Evolutionary conservation across 30 jellyfish, hydroid and myxozoan species (phyloP).

Genomic region (Sanderia malayensis): DNA sequence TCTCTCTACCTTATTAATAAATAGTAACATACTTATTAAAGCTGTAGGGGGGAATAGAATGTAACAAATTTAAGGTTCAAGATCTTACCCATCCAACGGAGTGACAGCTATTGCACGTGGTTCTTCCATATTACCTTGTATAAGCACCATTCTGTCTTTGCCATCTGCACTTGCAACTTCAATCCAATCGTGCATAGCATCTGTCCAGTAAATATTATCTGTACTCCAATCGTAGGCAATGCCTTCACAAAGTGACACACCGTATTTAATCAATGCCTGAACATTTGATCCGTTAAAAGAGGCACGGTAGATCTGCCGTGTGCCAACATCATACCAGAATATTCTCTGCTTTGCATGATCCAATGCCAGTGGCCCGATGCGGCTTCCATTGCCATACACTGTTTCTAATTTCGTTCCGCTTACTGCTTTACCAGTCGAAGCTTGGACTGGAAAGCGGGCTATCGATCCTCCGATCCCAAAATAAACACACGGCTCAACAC

Average conservation of each 20-base stretch:
- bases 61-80: neutral
- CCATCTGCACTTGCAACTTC: conserved; percentile 82
- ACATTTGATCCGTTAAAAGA: conserved; percentile 51
- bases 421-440: conserved; percentile 20
- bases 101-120: conserved; percentile 93
- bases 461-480: conserved; percentile 21
- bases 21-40: too few relatives aligned
- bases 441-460: conserved; percentile 38
- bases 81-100: conserved; percentile 80
- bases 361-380: conserved; percentile 57
- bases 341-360: conserved; percentile 55
- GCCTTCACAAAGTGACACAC: conserved; percentile 75
- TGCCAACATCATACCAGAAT: conserved; percentile 80
- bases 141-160: conserved; percentile 36
- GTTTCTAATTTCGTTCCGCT: conserved; percentile 39
- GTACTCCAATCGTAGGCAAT: conserved; percentile 92
- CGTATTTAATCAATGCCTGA: conserved; percentile 46
- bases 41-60: neutral
- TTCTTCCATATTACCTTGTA: conserved; percentile 38
- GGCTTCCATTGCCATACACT: conserved; percentile 11
- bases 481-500: conserved; percentile 59
- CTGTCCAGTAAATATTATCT: conserved; percentile 92
- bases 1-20: too few relatives aligned
- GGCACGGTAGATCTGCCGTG: conserved; percentile 54
- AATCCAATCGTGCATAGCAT: conserved; percentile 72